Conservation (phyloP, 2,113 vertebrate species). For the Thalassarche chlororhynchos region DNA sequence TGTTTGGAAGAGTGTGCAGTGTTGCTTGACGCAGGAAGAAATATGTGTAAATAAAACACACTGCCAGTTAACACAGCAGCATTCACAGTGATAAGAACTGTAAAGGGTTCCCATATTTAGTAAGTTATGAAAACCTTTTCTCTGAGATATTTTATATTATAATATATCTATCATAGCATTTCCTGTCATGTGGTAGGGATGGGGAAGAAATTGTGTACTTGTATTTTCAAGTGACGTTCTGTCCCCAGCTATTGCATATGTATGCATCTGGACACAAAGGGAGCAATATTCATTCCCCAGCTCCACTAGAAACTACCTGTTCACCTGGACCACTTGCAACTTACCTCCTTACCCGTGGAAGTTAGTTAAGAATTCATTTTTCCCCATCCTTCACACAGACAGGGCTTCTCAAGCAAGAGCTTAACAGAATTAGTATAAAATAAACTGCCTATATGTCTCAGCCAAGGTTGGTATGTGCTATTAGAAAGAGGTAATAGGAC, state of each 20-base stretch:
- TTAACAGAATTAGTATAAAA: background rate
- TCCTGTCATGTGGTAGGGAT: background rate
- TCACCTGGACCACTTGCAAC: background rate
- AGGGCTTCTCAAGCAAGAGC: background rate
- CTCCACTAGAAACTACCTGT: background rate
- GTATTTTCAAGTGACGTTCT: background rate
- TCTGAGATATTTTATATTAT: background rate
- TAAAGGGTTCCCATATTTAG: background rate
- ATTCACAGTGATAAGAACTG: background rate
- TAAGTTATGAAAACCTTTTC: background rate
- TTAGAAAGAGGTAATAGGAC: background rate
- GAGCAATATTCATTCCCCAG: background rate
- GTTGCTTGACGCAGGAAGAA: background rate
- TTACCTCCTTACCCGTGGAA: background rate
- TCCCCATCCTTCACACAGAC: background rate
- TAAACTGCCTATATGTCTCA: background rate
- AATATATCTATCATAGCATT: background rate
- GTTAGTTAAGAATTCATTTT: background rate
- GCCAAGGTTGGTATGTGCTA: background rate
- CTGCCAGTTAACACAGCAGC: background rate
- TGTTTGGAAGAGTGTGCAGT: background rate
- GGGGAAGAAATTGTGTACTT: background rate
- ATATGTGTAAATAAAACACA: background rate
- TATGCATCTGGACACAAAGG: background rate
- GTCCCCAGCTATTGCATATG: background rate